Base-by-base conservation (phyloP, 2,113 vertebrate species). In the Morone chrysops region DNA sequence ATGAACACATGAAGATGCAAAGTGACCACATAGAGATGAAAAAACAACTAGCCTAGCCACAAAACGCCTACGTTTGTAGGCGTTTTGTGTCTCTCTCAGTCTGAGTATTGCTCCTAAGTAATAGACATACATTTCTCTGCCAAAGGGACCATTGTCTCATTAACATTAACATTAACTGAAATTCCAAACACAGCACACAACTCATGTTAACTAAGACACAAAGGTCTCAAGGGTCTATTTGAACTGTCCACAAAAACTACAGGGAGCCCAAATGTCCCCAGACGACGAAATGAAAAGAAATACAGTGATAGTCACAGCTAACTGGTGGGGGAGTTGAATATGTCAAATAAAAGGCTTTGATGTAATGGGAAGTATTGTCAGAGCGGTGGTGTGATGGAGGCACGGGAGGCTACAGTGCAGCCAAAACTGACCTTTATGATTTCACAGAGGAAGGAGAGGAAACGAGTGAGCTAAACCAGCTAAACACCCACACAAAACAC, bases 361-460 rank as follows among this genome's bases (percentile, higher is more conserved):
- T 83, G 62, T 51, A n/a, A 10, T 22, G 41, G 51, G 56, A 56
- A 45, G 1, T 25, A 80, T 43, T 88, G 81, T 87, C 78, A 74
- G 57, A 56, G 77, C n/a, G 38, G 50, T 60, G 25, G 20, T 56
- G 71, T 18, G 65, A 73, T 22, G 3, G 57, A 77, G 53, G 48
- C 61, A 45, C 50, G 51, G 57, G 75, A 70, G 53, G 56, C 54
- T 70, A 36, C 66, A 54, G 31, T 53, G 59, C 75, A 66, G 45
- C 69, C 65, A 78, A 45, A 77, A 18, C 61, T 90, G 84, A 89
- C 90, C 89, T 87, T 90, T 81, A 69, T 22, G 60, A 70, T 81
- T 87, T 72, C 70, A 89, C 56, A 59, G 48, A 74, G 51, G 63
- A 75, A 25, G 57, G 25, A 73, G 70, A 56, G 16, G 8, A 71